Percentiles rank a stretch among this genome's conserved stretches.
phyloP scores from a whole-genome alignment of 1,140 invertebrate genomes.

The Cherax destructor region DNA sequence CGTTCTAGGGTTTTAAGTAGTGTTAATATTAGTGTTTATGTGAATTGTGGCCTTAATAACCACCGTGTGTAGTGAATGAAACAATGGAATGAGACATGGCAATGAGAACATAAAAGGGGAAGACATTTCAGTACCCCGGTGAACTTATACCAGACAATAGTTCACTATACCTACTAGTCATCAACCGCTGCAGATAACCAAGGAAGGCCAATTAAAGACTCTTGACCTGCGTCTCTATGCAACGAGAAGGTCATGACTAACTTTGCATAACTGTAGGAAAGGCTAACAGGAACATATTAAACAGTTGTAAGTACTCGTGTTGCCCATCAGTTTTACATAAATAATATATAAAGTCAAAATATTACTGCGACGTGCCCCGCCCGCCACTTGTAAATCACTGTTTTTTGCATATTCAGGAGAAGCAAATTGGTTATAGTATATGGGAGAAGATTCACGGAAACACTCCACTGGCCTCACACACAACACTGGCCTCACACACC shows the following conservation, averaged over 20 bases:
- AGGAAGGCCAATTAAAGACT: background rate
- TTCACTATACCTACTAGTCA: too few species aligned
- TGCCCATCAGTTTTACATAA: conserved; percentile 3
- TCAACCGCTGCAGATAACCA: too few species aligned
- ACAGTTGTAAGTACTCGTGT: background rate
- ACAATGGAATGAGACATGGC: too few species aligned
- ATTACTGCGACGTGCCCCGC: background rate
- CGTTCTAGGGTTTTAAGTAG: too few species aligned
- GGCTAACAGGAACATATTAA: conserved; percentile 9
- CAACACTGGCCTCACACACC: background rate
- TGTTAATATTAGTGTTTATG: too few species aligned
- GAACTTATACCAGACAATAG: too few species aligned
- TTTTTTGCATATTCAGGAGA: conserved; percentile 3
- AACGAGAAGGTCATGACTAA: background rate
- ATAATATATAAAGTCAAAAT: conserved; percentile 12
- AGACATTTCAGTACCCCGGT: too few species aligned
- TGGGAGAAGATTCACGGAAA: background rate
- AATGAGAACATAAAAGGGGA: too few species aligned
- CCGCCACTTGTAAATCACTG: background rate
- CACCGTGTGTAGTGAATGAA: too few species aligned
- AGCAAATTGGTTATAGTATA: background rate
- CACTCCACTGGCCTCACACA: background rate
- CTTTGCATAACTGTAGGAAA: background rate
- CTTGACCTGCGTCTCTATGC: background rate
- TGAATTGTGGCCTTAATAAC: too few species aligned